Conservation (phyloP, 2,797 vertebrate species). For the Lithobates pipiens region DNA sequence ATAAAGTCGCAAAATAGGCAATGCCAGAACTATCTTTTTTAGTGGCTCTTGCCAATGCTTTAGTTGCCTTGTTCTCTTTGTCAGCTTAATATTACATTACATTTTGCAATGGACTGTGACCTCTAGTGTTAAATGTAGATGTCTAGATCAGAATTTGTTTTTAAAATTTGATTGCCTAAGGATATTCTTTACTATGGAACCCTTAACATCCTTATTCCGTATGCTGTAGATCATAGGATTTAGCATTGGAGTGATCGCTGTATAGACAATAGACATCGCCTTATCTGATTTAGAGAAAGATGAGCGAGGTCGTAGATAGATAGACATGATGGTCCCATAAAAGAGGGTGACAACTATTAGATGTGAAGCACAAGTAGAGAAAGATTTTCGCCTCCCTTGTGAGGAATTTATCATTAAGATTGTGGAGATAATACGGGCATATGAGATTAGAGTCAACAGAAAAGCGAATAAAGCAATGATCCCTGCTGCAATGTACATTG, state of each 20-base stretch:
- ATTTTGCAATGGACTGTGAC: no score
- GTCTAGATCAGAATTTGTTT: no score
- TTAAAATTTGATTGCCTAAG: no score
- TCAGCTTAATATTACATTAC: no score
- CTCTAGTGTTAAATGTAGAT: no score
- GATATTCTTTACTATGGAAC: background rate
- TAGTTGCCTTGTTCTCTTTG: no score
- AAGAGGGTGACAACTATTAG: constrained; percentile 25
- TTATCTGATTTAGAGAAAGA: constrained; percentile 3
- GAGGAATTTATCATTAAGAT: constrained; percentile 26
- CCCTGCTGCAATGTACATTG: constrained; percentile 2
- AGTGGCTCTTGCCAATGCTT: no score
- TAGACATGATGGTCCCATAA: constrained; percentile 28
- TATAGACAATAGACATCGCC: constrained; percentile 24
- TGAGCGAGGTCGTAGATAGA: constrained; percentile 10
- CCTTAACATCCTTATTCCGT: constrained; percentile 29
- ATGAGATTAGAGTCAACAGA: constrained; percentile 17
- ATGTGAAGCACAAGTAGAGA: constrained; percentile 48
- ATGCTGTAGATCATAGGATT: constrained; percentile 43
- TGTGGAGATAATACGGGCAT: constrained; percentile 16
- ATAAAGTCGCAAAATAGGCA: no score
- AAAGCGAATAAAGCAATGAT: background rate
- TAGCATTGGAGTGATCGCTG: constrained; percentile 27
- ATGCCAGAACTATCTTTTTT: no score
- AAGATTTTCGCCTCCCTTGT: constrained; percentile 2